Evolutionary conservation across 2,888 invertebrate genomes (phyloP), one percentile per base, ranked within the genome.

Genomic region (Cacoxenus indagator): DNA sequence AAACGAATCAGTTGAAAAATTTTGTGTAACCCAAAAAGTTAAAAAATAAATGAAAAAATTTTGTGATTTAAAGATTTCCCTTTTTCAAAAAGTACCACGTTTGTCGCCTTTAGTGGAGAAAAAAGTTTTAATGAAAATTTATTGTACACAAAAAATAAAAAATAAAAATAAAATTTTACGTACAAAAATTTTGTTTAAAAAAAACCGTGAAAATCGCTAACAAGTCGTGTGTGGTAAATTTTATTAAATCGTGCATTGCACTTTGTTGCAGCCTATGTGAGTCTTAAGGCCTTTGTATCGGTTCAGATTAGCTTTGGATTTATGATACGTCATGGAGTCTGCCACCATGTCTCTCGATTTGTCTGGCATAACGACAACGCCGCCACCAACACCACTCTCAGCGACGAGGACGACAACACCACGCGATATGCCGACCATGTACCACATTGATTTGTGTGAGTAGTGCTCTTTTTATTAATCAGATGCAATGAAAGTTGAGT

Each of bases 381-480:
- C 65, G 17, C 65, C 70, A 74, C 77, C 70, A 73, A 74, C 65
- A 77, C 73, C 48, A 4, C 70, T 70, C 37, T 76, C 76, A 37
- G 27, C 57, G 5, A 46, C 80, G n/a, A 81, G 78, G 64, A 78
- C 78, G 54, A 83, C 84, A 68, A 85, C 84, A 19, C 84, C 85
- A 66, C 77, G 83, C 64, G 84, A 84, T 70, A 72, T 77, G 68
- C 83, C 85, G 61, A 82, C 81, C 46, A 84, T 84, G 84, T 84
- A 85, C 73, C 81, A 84, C 70, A 83, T 85, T 65, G 83, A 84
- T 75, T 79, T 83, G 46, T 78, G 81, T 81, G 71, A 82, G 81
- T 71, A 59, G 46, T 45, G n/a, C 4, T 43, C 1, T 43, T n/a
- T n/a, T n/a, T n/a, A n/a, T n/a, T n/a, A n/a, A n/a, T n/a, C 37